These are phyloP conservation scores for Tenualosa thibaudeaui DNA, from an alignment of 2,797 vertebrate genomes.

Conservation along the genomic window DNA sequence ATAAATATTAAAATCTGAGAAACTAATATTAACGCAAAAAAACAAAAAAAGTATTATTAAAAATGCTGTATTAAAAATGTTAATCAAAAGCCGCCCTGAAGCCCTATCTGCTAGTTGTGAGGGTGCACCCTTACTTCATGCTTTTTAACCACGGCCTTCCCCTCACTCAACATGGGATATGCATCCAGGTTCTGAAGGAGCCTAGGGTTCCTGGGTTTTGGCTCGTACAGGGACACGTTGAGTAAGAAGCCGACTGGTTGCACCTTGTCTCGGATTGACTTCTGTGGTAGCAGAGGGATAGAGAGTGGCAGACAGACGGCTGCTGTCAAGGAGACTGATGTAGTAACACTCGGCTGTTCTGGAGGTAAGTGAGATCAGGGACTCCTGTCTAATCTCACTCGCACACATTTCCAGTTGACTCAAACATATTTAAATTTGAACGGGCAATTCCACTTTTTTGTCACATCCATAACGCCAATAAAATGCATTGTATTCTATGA, in stretches of 20 bases:
- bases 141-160: constrained; percentile 50
- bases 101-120: not conserved
- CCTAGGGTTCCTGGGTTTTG: constrained; percentile 18
- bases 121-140: constrained; percentile 47
- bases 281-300: constrained; percentile 57
- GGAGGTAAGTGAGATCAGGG: not conserved
- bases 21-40: not conserved
- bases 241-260: constrained; percentile 76
- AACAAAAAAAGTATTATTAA: not conserved
- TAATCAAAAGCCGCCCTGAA: not conserved
- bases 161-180: constrained; percentile 78
- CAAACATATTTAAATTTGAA: not conserved
- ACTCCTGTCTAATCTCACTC: no score
- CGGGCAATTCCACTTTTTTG: no score
- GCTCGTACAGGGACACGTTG: constrained; percentile 72
- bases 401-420: not conserved
- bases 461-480: no score
- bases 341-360: not conserved
- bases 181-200: constrained; percentile 61
- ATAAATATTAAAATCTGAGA: not conserved
- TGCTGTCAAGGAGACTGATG: not conserved
- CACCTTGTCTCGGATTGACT: constrained; percentile 76
- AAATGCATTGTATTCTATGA: no score
- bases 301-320: not conserved
- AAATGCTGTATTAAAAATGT: not conserved